phyloP scores from a whole-genome alignment of 2,888 invertebrate species.

The Drosophila emarginata region DNA sequence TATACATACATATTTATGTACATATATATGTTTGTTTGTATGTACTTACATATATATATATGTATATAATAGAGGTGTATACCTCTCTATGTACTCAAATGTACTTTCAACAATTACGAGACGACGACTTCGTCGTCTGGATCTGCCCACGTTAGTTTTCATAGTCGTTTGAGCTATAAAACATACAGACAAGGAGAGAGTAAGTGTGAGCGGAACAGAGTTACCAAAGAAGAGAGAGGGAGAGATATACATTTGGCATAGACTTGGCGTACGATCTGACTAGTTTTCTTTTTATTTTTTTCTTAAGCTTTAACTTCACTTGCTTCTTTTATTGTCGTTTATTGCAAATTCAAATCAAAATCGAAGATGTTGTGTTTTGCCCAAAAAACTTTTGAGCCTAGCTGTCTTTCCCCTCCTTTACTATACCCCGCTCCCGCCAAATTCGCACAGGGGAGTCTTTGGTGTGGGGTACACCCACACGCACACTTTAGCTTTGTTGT shows the following conservation, averaged over 20 bases:
- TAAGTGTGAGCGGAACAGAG: slow-evolving; percentile 13
- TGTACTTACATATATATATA: slow-evolving; percentile 2
- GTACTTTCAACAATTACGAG: slow-evolving; percentile 76
- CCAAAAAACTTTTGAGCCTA: neutral
- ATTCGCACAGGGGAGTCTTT: neutral
- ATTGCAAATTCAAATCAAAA: slow-evolving; percentile 12
- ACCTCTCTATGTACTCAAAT: slow-evolving; percentile 47
- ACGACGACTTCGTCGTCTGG: slow-evolving; percentile 41
- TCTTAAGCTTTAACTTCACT: slow-evolving; percentile 16
- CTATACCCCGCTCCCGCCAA: neutral
- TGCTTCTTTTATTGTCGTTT: slow-evolving; percentile 4
- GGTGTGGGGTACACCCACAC: slow-evolving; percentile 44
- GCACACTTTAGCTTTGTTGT: slow-evolving; percentile 25
- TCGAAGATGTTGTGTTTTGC: slow-evolving; percentile 16
- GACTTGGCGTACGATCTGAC: slow-evolving; percentile 16
- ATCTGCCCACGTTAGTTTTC: slow-evolving; percentile 69
- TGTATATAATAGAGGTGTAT: slow-evolving; percentile 10
- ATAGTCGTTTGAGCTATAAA: slow-evolving; percentile 62
- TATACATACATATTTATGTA: slow-evolving; percentile 16
- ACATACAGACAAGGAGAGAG: slow-evolving; percentile 47
- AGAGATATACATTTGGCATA: slow-evolving; percentile 18
- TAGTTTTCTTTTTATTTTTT: slow-evolving; percentile 30
- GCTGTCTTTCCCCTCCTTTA: slow-evolving; percentile 3
- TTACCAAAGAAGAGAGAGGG: neutral
- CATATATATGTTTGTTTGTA: neutral